A percentile compares a stretch with the other conserved stretches of the same genome.
These are phyloP conservation scores for Telmatochromis sp. DNA, from an alignment of 2,113 vertebrate genomes.

Conservation along the genomic window DNA sequence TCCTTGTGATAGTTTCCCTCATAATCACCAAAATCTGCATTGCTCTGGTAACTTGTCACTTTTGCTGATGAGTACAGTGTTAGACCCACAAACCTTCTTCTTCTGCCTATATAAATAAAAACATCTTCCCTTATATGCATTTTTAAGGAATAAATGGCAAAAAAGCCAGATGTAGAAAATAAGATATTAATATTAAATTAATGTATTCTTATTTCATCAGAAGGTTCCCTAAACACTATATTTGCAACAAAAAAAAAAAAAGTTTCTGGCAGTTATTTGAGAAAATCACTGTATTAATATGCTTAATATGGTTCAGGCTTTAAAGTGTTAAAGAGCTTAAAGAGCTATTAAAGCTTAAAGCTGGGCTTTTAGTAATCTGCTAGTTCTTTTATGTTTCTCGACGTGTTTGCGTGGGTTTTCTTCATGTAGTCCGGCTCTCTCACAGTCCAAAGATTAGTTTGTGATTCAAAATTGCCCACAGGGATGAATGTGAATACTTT, in stretches of 20 bases:
- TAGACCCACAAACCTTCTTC: not conserved
- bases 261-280: not conserved
- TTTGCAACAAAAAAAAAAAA: rapidly evolving
- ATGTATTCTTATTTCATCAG: not conserved
- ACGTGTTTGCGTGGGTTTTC: not conserved
- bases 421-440: rapidly evolving
- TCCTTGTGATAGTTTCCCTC: not conserved
- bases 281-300: not conserved
- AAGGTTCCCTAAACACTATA: rapidly evolving
- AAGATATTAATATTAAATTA: not conserved
- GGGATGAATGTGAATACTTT: not conserved
- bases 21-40: not conserved
- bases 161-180: not conserved
- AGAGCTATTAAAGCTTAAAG: not conserved
- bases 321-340: not conserved
- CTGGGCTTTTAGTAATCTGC: not conserved
- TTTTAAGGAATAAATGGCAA: not conserved
- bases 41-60: not conserved
- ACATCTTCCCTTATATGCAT: not conserved
- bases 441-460: not conserved
- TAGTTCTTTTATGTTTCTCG: not conserved
- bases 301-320: not conserved
- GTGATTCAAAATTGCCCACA: not conserved
- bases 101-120: not conserved
- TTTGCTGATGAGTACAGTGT: rapidly evolving